Percentiles rank a stretch among this genome's conserved stretches.
Conservation (phyloP, 2,113 vertebrate species). For the Cyprinus carpio region DNA sequence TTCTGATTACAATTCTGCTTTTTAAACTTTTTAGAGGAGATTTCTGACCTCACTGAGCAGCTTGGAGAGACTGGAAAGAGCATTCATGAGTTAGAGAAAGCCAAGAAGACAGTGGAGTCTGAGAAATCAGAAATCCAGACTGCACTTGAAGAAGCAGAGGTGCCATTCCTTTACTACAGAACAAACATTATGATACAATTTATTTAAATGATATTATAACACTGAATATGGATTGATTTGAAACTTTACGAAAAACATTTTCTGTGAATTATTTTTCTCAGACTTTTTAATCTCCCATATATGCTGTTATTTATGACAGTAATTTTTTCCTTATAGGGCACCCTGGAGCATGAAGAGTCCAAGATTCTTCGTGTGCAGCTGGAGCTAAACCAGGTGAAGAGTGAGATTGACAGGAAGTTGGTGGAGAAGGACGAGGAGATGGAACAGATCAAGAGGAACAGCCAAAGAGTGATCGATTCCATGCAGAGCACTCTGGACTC, state of each 20-base stretch:
- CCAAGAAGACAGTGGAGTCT: constrained; percentile 78
- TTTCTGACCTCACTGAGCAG: neutral
- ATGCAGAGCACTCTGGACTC: constrained; percentile 76
- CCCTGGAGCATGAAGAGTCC: constrained; percentile 71
- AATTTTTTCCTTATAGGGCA: neutral
- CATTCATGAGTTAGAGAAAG: constrained; percentile 79
- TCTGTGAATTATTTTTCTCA: too few species aligned
- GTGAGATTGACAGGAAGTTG: constrained; percentile 76
- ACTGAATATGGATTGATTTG: neutral
- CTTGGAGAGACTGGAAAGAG: constrained; percentile 63
- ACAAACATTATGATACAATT: too few species aligned
- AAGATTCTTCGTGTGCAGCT: constrained; percentile 79
- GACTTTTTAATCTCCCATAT: too few species aligned
- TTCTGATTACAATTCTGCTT: neutral
- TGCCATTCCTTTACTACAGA: neutral
- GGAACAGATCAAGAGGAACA: constrained; percentile 76
- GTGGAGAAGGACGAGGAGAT: constrained; percentile 81
- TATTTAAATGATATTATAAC: too few species aligned
- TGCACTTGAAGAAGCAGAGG: neutral
- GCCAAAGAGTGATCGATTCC: constrained; percentile 72
- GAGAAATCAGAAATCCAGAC: constrained; percentile 66
- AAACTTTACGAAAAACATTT: too few species aligned
- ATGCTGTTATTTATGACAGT: too few species aligned
- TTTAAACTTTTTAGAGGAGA: neutral
- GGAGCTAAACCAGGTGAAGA: constrained; percentile 78